These are phyloP conservation scores for Rhizoglyphus robini DNA, from an alignment of 1,140 invertebrate species.

Conservation along the genomic window DNA sequence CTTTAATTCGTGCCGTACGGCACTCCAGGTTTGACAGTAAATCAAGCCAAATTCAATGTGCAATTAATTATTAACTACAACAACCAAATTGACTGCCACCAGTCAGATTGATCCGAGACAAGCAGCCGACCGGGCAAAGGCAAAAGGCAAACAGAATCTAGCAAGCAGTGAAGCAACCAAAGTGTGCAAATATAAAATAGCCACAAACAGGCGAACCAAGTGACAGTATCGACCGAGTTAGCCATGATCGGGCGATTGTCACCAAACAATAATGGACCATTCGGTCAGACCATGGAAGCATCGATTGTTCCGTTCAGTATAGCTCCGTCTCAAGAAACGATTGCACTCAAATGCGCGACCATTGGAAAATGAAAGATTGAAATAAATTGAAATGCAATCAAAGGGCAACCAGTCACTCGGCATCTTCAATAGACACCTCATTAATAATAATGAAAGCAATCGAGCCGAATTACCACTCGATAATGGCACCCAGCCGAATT, in stretches of 20 bases:
- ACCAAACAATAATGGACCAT: too few species aligned
- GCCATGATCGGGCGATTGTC: too few species aligned
- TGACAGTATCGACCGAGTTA: constrained; percentile 8
- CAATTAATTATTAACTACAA: constrained; percentile 9
- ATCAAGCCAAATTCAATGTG: constrained; percentile 4
- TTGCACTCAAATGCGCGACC: not conserved
- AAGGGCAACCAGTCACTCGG: too few species aligned
- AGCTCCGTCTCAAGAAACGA: not conserved
- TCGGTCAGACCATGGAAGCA: too few species aligned
- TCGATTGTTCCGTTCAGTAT: not conserved
- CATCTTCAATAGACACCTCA: constrained; percentile 13
- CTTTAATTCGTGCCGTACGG: not conserved
- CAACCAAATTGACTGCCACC: not conserved
- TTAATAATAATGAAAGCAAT: constrained; percentile 12
- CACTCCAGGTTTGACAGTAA: not conserved
- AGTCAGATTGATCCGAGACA: not conserved
- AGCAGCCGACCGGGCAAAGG: not conserved
- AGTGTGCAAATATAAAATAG: not conserved
- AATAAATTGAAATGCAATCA: constrained; percentile 12
- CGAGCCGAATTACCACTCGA: not conserved
- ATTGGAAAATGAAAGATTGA: constrained; percentile 13
- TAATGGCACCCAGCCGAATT: not conserved
- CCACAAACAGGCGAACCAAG: not conserved
- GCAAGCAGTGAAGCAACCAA: not conserved
- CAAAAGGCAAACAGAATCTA: not conserved